A percentile compares a stretch with the other conserved stretches of the same genome.
phyloP scores from a whole-genome alignment of 2,888 invertebrate genomes.

The Cheilosia variabilis region DNA sequence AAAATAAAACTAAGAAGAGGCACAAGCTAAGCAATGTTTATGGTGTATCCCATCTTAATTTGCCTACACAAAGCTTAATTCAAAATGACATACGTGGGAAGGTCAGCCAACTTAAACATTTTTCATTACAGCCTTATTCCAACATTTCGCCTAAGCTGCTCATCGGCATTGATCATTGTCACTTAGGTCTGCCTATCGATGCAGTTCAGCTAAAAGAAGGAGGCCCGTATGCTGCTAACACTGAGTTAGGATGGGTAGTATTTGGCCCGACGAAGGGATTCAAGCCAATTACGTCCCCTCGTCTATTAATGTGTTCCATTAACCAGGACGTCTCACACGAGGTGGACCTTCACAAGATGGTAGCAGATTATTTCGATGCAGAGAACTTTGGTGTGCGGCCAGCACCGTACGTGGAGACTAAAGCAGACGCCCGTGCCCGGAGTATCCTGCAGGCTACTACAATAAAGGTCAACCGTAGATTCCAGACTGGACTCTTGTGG shows the following conservation, averaged over 20 bases:
- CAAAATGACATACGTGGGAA: neutral
- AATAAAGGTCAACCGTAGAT: slow-evolving; percentile 11
- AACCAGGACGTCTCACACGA: no score
- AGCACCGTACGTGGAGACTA: neutral
- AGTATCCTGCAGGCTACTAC: slow-evolving; percentile 4
- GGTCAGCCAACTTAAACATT: no score
- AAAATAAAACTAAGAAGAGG: slow-evolving; percentile 9
- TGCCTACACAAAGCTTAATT: slow-evolving; percentile 15
- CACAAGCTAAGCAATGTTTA: slow-evolving; percentile 18
- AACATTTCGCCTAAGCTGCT: slow-evolving; percentile 37
- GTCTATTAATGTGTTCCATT: slow-evolving; percentile 1
- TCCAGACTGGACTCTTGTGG: slow-evolving; percentile 60
- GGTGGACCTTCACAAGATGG: neutral
- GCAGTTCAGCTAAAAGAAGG: neutral
- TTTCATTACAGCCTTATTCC: slow-evolving; percentile 21
- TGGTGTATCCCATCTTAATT: slow-evolving; percentile 26
- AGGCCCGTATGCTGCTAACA: slow-evolving; percentile 33
- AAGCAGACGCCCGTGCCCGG: slow-evolving; percentile 2
- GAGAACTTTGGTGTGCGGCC: slow-evolving; percentile 21
- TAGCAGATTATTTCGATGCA: slow-evolving; percentile 24
- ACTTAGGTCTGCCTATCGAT: slow-evolving; percentile 37
- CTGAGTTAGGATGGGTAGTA: slow-evolving; percentile 42
- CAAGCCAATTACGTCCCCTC: neutral
- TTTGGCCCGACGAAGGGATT: neutral
- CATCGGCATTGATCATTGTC: slow-evolving; percentile 52